Evolutionary conservation across 1,140 invertebrate genomes (phyloP).

Genomic region (Dendroctonus ponderosae): DNA sequence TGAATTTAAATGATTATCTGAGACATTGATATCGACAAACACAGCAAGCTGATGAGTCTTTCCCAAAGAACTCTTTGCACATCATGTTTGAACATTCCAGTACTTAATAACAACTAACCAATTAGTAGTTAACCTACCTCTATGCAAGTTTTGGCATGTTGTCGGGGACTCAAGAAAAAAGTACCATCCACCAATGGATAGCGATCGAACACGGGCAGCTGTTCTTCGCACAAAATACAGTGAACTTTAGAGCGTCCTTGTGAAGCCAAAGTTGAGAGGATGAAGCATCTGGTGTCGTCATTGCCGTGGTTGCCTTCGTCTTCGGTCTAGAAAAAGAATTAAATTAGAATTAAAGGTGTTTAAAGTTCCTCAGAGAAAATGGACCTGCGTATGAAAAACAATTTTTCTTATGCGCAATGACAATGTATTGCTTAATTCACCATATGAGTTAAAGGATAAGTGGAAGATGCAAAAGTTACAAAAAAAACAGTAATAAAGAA

Average conservation of each 20-base stretch:
- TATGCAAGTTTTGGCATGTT: slow-evolving; percentile 79
- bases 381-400: not conserved
- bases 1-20: too few relatives aligned
- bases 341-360: not conserved
- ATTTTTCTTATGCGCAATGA: too few relatives aligned
- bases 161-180: slow-evolving; percentile 91
- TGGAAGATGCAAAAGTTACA: too few relatives aligned
- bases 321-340: slow-evolving; percentile 76
- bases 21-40: too few relatives aligned
- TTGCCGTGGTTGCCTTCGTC: slow-evolving; percentile 96
- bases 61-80: too few relatives aligned
- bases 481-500: too few relatives aligned
- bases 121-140: slow-evolving; percentile 61
- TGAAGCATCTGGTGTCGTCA: slow-evolving; percentile 93
- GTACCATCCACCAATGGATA: slow-evolving; percentile 97
- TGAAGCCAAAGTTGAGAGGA: slow-evolving; percentile 84
- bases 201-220: slow-evolving; percentile 90
- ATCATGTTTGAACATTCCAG: too few relatives aligned
- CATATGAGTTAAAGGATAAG: too few relatives aligned
- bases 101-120: too few relatives aligned
- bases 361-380: not conserved
- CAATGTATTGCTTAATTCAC: too few relatives aligned
- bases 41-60: too few relatives aligned
- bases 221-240: slow-evolving; percentile 85
- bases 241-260: slow-evolving; percentile 78